Conservation (phyloP, 2,113 vertebrate species). For the Eurystomus gularis region DNA sequence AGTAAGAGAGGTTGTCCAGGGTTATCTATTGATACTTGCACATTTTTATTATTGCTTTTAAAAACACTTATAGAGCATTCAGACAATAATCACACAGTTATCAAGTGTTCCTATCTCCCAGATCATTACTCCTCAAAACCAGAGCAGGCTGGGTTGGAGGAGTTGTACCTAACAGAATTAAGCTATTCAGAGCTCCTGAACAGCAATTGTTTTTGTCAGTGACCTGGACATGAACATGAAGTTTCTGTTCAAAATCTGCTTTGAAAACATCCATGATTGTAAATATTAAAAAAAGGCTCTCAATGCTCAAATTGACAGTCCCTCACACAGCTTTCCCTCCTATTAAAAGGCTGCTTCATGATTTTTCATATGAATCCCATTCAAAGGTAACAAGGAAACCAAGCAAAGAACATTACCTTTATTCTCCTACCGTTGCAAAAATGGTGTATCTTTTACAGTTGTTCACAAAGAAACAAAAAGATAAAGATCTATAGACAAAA, state of each 20-base stretch:
- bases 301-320: background rate
- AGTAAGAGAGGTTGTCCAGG: background rate
- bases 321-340: background rate
- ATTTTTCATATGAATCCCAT: background rate
- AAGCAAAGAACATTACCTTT: background rate
- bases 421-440: background rate
- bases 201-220: background rate
- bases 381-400: background rate
- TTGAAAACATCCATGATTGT: background rate
- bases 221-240: background rate
- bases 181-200: background rate
- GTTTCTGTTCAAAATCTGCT: background rate
- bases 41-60: slow-evolving; percentile 33
- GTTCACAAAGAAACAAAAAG: background rate
- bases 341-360: background rate
- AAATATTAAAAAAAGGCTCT: background rate
- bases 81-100: background rate
- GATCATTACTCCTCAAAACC: background rate
- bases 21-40: background rate
- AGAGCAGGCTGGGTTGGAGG: background rate
- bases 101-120: background rate
- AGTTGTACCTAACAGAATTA: background rate
- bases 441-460: background rate
- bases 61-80: background rate
- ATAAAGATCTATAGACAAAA: background rate